phyloP scores from a whole-genome alignment of 2,797 vertebrate genomes.

The Smutsia temminckii region DNA sequence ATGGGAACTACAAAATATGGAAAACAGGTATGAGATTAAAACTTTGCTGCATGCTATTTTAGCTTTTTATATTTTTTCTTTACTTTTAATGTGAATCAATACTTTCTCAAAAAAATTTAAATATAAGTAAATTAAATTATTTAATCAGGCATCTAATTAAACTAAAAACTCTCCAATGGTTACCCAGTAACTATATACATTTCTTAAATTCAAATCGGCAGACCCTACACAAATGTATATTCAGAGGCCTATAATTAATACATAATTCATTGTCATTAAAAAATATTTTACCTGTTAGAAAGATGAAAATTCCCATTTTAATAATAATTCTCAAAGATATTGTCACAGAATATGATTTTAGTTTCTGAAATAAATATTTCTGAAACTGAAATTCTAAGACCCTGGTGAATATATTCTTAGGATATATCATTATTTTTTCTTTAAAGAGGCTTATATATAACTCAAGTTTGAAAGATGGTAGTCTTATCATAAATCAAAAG shows the following conservation, averaged over 20 bases:
- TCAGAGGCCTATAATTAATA: background rate
- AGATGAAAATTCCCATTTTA: background rate
- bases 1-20: background rate
- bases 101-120: background rate
- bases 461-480: background rate
- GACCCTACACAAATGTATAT: background rate
- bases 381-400: background rate
- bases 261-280: background rate
- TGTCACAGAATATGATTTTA: constrained; percentile 3
- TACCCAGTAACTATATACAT: background rate
- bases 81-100: background rate
- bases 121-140: background rate
- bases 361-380: constrained; percentile 14
- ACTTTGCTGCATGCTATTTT: background rate
- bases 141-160: background rate
- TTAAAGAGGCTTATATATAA: background rate
- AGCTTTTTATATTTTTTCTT: background rate
- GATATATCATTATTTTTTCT: background rate
- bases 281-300: background rate
- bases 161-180: background rate
- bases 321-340: background rate
- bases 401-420: background rate
- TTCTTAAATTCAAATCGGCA: background rate
- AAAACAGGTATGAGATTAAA: background rate
- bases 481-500: background rate